Percentiles rank a stretch among this genome's conserved stretches.
Evolutionary conservation across 2,113 vertebrate genomes (phyloP).

Genomic region (Phycodurus eques): DNA sequence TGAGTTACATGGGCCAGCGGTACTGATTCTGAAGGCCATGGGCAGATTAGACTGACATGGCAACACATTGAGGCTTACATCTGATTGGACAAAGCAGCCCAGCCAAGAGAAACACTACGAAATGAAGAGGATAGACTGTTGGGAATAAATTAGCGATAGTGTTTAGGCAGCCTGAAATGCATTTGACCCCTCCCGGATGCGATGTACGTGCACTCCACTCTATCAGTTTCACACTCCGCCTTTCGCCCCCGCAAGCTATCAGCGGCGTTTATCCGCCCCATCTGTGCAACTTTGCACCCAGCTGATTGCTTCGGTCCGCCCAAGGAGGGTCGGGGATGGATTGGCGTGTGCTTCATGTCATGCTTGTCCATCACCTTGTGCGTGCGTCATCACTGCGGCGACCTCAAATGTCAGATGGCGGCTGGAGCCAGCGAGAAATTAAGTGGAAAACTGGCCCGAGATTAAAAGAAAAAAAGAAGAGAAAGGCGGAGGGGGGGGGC

Average conservation of each 20-base stretch:
- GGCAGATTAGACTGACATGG: too few relatives aligned
- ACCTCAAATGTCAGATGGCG: slow-evolving; percentile 3
- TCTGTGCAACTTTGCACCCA: slow-evolving; percentile 2
- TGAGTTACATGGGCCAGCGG: too few relatives aligned
- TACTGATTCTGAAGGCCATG: too few relatives aligned
- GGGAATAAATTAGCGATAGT: background rate
- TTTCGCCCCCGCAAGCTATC: slow-evolving; percentile 51
- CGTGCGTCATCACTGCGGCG: background rate
- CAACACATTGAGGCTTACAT: too few relatives aligned
- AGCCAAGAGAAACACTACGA: too few relatives aligned
- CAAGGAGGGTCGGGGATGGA: background rate
- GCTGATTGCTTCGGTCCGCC: slow-evolving; percentile 11
- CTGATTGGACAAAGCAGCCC: too few relatives aligned
- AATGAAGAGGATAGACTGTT: too few relatives aligned
- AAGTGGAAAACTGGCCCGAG: slow-evolving; percentile 1
- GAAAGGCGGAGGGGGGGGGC: background rate
- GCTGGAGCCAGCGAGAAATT: background rate
- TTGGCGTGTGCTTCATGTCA: background rate
- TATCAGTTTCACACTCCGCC: slow-evolving; percentile 26
- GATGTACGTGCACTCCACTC: background rate
- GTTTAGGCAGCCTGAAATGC: background rate
- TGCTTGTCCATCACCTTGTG: background rate
- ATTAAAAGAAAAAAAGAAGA: background rate
- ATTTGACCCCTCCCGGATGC: background rate
- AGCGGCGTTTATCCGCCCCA: slow-evolving; percentile 15